Evolutionary conservation across 2,113 vertebrate genomes (phyloP).

Genomic region (Lampris incognitus): DNA sequence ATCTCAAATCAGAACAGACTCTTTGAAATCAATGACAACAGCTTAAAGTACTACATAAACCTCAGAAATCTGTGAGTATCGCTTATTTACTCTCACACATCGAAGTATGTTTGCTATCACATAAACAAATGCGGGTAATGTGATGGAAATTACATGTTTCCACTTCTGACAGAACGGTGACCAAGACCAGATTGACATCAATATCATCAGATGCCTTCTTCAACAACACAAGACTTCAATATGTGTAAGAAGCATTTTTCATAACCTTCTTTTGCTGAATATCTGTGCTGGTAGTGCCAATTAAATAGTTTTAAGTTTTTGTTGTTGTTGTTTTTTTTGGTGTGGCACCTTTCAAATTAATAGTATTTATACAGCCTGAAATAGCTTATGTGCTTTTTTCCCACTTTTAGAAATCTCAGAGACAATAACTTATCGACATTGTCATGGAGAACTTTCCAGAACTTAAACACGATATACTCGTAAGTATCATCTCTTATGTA

Average conservation of each 20-base stretch:
- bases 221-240: conserved; percentile 92
- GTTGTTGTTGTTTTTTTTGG: neutral
- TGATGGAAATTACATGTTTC: conserved; percentile 9
- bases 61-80: conserved; percentile 96
- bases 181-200: conserved; percentile 88
- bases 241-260: conserved; percentile 87
- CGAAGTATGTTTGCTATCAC: neutral
- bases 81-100: neutral
- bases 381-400: neutral
- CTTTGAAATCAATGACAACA: conserved; percentile 90
- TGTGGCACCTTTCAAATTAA: neutral
- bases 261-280: neutral
- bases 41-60: conserved; percentile 91
- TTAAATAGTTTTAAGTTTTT: neutral
- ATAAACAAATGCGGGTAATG: no score
- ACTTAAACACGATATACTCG: conserved; percentile 89
- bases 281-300: no score
- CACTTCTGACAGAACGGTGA: conserved; percentile 88
- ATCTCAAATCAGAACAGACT: conserved; percentile 91
- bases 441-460: conserved; percentile 92
- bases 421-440: conserved; percentile 93
- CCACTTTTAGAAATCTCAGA: conserved; percentile 89
- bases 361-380: neutral
- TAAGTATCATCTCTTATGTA: conserved; percentile 80
- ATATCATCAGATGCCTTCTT: conserved; percentile 91